Evolutionary conservation across 1,140 invertebrate species (phyloP).

Genomic region (Eumaeus atala): DNA sequence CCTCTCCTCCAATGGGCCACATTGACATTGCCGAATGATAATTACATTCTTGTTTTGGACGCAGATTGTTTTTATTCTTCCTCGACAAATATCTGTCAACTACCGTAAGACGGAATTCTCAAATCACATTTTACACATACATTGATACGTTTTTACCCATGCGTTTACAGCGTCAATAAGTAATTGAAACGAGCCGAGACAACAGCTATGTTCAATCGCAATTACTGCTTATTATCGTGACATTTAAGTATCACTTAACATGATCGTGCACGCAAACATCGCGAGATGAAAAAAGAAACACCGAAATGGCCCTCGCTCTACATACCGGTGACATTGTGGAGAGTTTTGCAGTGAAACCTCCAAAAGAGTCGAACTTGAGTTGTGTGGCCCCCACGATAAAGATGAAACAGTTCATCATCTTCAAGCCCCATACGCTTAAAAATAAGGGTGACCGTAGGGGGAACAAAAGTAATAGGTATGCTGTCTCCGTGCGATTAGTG

Average conservation of each 20-base stretch:
- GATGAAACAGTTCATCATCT: too few species aligned
- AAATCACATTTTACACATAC: not conserved
- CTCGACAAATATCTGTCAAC: too few species aligned
- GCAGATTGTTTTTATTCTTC: too few species aligned
- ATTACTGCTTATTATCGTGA: slow-evolving; percentile 15
- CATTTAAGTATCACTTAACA: slow-evolving; percentile 17
- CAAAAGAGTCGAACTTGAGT: too few species aligned
- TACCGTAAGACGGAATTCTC: not conserved
- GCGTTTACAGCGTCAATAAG: slow-evolving; percentile 2
- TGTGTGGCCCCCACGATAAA: too few species aligned
- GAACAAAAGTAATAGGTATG: too few species aligned
- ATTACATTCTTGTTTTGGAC: too few species aligned
- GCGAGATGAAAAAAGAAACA: slow-evolving; percentile 10
- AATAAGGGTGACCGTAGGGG: too few species aligned
- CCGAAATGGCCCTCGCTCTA: slow-evolving; percentile 10
- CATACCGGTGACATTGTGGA: not conserved
- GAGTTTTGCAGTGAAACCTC: not conserved
- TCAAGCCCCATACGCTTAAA: too few species aligned
- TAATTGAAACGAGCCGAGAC: slow-evolving; percentile 1
- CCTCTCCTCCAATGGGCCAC: too few species aligned
- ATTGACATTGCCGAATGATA: too few species aligned
- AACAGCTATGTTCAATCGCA: slow-evolving; percentile 7
- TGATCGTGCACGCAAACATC: slow-evolving; percentile 5
- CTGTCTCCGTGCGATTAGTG: too few species aligned
- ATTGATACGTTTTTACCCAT: not conserved